These are phyloP conservation scores for Apotomis capreana DNA, from an alignment of 2,888 invertebrate species.

Conservation along the genomic window DNA sequence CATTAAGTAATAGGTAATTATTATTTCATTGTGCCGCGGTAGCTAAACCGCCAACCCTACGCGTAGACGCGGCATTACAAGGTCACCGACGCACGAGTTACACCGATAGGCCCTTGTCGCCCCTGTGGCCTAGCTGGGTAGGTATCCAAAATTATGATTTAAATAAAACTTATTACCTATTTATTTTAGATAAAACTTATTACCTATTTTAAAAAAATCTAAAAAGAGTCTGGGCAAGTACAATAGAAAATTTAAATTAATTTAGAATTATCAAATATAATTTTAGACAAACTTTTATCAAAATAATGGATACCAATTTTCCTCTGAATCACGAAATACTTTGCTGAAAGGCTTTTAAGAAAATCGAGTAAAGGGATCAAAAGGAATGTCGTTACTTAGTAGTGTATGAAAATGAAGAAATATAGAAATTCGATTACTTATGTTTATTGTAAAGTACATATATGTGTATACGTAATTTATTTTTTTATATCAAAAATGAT, in stretches of 20 bases:
- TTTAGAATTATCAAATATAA: conserved; percentile 2
- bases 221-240: background rate
- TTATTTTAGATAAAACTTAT: too few relatives aligned
- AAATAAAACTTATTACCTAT: too few relatives aligned
- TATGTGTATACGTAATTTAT: background rate
- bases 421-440: conserved; percentile 10
- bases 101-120: too few relatives aligned
- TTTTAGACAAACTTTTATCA: background rate
- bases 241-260: background rate
- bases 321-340: conserved; percentile 10
- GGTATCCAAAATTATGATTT: too few relatives aligned
- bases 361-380: conserved; percentile 30
- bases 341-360: conserved; percentile 22
- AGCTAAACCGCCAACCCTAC: too few relatives aligned
- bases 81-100: too few relatives aligned
- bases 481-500: background rate
- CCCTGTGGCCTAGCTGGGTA: too few relatives aligned
- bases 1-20: too few relatives aligned
- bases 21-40: too few relatives aligned
- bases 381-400: conserved; percentile 27
- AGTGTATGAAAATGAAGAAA: conserved; percentile 2
- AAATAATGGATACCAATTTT: conserved; percentile 20
- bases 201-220: background rate
- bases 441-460: background rate
- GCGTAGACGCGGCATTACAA: too few relatives aligned